Evolutionary conservation across 2,888 invertebrate genomes (phyloP).

Genomic region (Parthenolecanium corni): DNA sequence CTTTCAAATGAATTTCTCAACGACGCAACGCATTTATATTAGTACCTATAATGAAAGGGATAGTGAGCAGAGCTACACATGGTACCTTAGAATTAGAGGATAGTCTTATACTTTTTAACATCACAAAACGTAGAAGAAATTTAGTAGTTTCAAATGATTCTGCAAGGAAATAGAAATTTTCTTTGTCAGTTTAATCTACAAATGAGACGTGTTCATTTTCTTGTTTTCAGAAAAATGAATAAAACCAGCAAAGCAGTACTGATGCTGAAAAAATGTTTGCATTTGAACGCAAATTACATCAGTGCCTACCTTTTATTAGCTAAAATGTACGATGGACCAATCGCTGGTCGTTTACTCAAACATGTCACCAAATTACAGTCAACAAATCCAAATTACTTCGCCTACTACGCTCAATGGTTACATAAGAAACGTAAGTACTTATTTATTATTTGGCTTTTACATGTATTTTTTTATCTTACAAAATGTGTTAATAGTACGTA

Average conservation of each 20-base stretch:
- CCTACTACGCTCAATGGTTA: slow-evolving; percentile 61
- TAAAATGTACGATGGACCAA: slow-evolving; percentile 44
- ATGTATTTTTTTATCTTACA: background rate
- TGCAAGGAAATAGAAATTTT: too few species aligned
- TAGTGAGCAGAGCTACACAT: too few species aligned
- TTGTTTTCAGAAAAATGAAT: slow-evolving; percentile 49
- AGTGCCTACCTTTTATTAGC: slow-evolving; percentile 58
- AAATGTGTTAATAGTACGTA: too few species aligned
- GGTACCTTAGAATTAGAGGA: too few species aligned
- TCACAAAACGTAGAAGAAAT: too few species aligned
- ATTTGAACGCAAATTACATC: slow-evolving; percentile 54
- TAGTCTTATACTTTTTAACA: too few species aligned
- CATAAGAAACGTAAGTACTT: slow-evolving; percentile 48
- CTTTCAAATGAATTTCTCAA: too few species aligned
- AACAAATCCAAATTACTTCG: slow-evolving; percentile 54
- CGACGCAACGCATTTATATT: too few species aligned
- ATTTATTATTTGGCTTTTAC: background rate
- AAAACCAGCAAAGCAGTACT: slow-evolving; percentile 50
- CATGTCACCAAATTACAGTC: slow-evolving; percentile 56
- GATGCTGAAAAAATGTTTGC: slow-evolving; percentile 57
- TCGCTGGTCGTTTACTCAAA: slow-evolving; percentile 46
- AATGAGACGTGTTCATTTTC: background rate
- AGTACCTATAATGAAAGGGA: too few species aligned
- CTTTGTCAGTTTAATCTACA: too few species aligned
- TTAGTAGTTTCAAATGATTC: too few species aligned